phyloP scores from a whole-genome alignment of 2,888 invertebrate genomes.

The Eristalis arbustorum region DNA sequence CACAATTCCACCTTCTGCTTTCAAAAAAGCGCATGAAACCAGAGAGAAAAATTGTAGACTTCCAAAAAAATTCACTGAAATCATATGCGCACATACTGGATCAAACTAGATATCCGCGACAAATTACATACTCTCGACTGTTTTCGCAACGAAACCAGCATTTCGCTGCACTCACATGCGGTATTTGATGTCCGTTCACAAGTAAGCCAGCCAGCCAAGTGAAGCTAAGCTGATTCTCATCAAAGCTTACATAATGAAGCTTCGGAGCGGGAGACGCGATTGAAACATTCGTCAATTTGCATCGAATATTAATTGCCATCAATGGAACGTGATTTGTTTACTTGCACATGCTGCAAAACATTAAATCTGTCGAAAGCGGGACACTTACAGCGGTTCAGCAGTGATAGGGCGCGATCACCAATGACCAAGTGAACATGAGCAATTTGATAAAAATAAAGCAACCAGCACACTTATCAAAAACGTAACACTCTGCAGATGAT shows the following conservation, averaged over 20 bases:
- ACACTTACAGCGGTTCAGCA: conserved; percentile 15
- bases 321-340: conserved; percentile 48
- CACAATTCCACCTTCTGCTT: conserved; percentile 30
- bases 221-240: background rate
- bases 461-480: conserved; percentile 2
- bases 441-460: conserved; percentile 24
- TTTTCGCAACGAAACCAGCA: conserved; percentile 14
- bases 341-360: conserved; percentile 15
- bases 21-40: background rate
- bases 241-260: conserved; percentile 41
- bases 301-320: background rate
- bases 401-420: conserved; percentile 27
- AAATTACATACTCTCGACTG: conserved; percentile 11
- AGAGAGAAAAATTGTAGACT: conserved; percentile 8
- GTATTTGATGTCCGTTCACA: background rate
- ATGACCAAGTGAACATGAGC: conserved; percentile 1
- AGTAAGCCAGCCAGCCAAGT: background rate
- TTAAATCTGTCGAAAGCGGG: conserved; percentile 2
- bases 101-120: conserved; percentile 47
- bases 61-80: conserved; percentile 21
- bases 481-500: conserved; percentile 20
- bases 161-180: background rate
- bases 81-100: conserved; percentile 59
- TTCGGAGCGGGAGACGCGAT: background rate
- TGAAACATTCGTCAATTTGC: background rate